A percentile compares a stretch with the other conserved stretches of the same genome.
Evolutionary conservation across 2,888 invertebrate genomes (phyloP).

Genomic region (Arenicola marina): DNA sequence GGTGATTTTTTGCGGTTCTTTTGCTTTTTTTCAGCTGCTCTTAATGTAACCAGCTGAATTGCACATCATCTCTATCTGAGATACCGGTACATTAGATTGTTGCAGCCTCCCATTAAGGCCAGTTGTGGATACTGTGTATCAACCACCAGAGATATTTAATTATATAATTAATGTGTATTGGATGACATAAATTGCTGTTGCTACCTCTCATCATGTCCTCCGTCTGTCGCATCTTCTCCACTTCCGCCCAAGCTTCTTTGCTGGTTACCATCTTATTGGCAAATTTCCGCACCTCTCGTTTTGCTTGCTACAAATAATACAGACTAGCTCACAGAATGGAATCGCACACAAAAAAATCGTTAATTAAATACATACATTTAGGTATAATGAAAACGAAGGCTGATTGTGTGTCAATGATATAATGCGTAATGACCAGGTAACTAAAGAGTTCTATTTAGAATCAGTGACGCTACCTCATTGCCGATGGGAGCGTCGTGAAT

Average conservation of each 20-base stretch:
- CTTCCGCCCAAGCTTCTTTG: slow-evolving; percentile 53
- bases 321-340: neutral
- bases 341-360: neutral
- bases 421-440: slow-evolving; percentile 3
- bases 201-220: slow-evolving; percentile 46
- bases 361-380: neutral
- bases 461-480: slow-evolving; percentile 18
- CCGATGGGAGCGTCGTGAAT: slow-evolving; percentile 35
- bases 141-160: no score
- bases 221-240: slow-evolving; percentile 38
- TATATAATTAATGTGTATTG: no score
- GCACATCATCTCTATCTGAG: neutral
- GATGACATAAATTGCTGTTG: neutral
- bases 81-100: slow-evolving; percentile 32
- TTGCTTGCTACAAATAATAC: slow-evolving; percentile 16
- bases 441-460: neutral
- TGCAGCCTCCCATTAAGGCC: slow-evolving; percentile 37
- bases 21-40: no score
- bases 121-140: neutral
- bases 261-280: slow-evolving; percentile 41
- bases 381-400: neutral
- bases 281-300: slow-evolving; percentile 27
- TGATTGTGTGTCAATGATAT: neutral
- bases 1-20: no score
- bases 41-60: no score